phyloP scores from a whole-genome alignment of 2,797 vertebrate genomes.

The Mormyrops boulengeri region DNA sequence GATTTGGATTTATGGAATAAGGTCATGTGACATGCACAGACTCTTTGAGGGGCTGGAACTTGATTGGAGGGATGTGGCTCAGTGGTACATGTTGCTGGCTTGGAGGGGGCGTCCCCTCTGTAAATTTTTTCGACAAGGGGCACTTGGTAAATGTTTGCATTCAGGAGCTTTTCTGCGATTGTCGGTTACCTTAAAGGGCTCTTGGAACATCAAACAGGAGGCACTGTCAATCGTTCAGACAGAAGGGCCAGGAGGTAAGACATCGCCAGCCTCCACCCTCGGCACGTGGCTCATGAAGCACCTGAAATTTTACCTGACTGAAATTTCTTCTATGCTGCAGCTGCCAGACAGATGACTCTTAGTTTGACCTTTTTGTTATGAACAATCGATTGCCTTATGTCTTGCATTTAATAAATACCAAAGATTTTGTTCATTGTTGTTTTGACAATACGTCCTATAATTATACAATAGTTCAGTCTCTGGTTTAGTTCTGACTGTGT shows the following conservation, averaged over 20 bases:
- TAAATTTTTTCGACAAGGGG: background rate
- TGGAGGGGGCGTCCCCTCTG: background rate
- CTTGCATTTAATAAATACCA: background rate
- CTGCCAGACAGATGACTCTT: background rate
- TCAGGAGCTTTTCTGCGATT: background rate
- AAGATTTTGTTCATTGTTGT: background rate
- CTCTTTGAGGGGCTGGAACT: background rate
- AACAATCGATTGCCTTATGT: background rate
- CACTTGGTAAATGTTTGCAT: background rate
- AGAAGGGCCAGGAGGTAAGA: background rate
- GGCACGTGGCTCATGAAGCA: background rate
- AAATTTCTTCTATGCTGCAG: background rate
- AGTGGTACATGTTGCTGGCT: background rate
- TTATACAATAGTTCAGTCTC: background rate
- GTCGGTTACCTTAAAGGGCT: background rate
- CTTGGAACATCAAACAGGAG: background rate
- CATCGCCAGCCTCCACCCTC: background rate
- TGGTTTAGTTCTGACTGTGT: background rate
- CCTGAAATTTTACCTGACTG: background rate
- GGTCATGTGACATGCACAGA: background rate
- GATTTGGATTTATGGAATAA: background rate
- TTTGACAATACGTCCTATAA: background rate
- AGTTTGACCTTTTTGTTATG: background rate
- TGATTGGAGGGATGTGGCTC: background rate
- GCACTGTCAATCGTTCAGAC: background rate